phyloP scores from a whole-genome alignment of 2,888 invertebrate species.

The Caenorhabditis wallacei region DNA sequence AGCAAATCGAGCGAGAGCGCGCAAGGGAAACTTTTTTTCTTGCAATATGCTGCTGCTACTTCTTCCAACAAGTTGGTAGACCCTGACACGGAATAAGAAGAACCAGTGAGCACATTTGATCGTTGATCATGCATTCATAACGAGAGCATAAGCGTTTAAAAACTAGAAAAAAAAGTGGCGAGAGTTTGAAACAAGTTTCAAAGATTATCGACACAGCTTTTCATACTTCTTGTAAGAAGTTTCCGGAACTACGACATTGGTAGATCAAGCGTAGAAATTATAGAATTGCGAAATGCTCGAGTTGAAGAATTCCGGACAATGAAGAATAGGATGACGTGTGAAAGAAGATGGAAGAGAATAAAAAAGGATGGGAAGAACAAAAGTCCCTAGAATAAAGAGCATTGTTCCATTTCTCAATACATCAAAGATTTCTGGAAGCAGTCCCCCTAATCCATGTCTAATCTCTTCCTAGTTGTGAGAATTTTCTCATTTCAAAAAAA shows the following conservation, averaged over 20 bases:
- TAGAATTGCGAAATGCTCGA: neutral
- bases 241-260: constrained; percentile 25
- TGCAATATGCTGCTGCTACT: constrained; percentile 2
- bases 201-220: constrained; percentile 46
- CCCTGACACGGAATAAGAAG: constrained; percentile 48
- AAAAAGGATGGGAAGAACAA: neutral
- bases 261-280: constrained; percentile 19
- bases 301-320: constrained; percentile 18
- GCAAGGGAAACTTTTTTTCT: constrained; percentile 10
- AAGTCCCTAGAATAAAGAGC: constrained; percentile 15
- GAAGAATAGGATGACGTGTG: constrained; percentile 30
- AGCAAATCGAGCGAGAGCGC: constrained; percentile 1
- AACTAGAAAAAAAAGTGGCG: constrained; percentile 19
- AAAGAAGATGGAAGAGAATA: neutral
- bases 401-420: constrained; percentile 16
- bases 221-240: neutral
- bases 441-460: neutral
- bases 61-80: constrained; percentile 26
- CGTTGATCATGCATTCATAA: constrained; percentile 55
- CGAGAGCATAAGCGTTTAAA: constrained; percentile 43
- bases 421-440: constrained; percentile 24
- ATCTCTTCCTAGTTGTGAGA: constrained; percentile 17
- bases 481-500: neutral
- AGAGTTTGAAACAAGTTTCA: constrained; percentile 51
- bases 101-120: constrained; percentile 38